Conservation (phyloP, 2,797 vertebrate species). For the Heteromormyrus szaboi region DNA sequence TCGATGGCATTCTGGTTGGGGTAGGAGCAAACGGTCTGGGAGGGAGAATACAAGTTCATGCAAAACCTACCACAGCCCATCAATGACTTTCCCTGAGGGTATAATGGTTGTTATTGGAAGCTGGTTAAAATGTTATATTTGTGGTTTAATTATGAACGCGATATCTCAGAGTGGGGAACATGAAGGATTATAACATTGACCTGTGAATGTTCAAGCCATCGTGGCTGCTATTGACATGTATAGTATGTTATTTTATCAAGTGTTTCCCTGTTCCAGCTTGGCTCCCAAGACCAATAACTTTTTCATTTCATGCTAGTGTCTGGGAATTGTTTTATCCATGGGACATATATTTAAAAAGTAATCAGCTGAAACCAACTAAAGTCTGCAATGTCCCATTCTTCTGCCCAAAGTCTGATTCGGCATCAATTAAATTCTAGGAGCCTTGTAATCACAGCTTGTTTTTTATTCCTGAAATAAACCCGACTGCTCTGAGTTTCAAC, state of each 20-base stretch:
- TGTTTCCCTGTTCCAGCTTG: neutral
- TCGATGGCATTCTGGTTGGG: neutral
- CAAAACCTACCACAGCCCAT: neutral
- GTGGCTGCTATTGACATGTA: neutral
- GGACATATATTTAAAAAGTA: neutral
- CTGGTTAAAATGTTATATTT: neutral
- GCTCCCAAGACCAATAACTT: neutral
- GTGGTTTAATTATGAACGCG: neutral
- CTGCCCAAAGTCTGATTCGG: neutral
- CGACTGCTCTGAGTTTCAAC: neutral
- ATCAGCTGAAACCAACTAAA: neutral
- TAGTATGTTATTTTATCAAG: neutral
- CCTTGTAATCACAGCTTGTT: neutral
- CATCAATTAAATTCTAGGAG: neutral
- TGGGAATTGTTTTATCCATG: neutral
- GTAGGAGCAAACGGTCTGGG: neutral
- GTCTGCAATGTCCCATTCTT: neutral
- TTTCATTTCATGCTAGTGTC: neutral
- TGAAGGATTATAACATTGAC: neutral
- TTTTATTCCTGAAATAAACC: neutral
- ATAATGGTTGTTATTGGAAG: neutral
- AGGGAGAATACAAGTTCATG: neutral
- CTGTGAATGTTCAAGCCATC: neutral
- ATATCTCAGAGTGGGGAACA: neutral
- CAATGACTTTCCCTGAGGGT: neutral